Evolutionary conservation across 2,888 invertebrate species (phyloP).

Genomic region (Acronicta alni): DNA sequence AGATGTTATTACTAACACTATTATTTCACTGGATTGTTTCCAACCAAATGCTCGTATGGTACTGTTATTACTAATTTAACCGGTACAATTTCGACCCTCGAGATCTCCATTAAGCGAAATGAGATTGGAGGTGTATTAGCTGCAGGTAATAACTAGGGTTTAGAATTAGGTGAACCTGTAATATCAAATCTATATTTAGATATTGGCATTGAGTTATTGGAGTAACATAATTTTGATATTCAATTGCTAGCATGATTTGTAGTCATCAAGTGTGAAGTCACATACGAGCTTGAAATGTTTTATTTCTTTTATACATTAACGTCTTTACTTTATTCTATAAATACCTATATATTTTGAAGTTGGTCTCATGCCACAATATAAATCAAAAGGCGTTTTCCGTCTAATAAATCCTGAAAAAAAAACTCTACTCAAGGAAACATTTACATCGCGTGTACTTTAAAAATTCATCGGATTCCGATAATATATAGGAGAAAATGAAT

Average conservation of each 20-base stretch:
- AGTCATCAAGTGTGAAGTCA: neutral
- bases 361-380: neutral
- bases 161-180: constrained; percentile 14
- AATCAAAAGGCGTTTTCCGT: neutral
- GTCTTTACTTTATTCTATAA: no score
- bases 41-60: constrained; percentile 40
- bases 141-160: constrained; percentile 39
- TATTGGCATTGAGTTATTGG: constrained; percentile 6
- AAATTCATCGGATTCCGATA: constrained; percentile 35
- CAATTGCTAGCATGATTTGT: neutral
- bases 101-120: constrained; percentile 54
- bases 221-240: constrained; percentile 5
- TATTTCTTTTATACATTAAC: no score
- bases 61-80: constrained; percentile 61
- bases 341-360: no score
- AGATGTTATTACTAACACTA: constrained; percentile 55
- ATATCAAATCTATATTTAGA: constrained; percentile 33
- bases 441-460: constrained; percentile 7
- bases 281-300: neutral
- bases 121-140: constrained; percentile 44
- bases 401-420: constrained; percentile 7
- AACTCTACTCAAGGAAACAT: neutral
- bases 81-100: constrained; percentile 48
- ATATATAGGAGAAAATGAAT: constrained; percentile 36
- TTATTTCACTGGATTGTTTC: constrained; percentile 60